Evolutionary conservation across 1,140 invertebrate genomes (phyloP), one percentile per base, ranked within the genome.

Genomic region (Batillaria attramentaria): DNA sequence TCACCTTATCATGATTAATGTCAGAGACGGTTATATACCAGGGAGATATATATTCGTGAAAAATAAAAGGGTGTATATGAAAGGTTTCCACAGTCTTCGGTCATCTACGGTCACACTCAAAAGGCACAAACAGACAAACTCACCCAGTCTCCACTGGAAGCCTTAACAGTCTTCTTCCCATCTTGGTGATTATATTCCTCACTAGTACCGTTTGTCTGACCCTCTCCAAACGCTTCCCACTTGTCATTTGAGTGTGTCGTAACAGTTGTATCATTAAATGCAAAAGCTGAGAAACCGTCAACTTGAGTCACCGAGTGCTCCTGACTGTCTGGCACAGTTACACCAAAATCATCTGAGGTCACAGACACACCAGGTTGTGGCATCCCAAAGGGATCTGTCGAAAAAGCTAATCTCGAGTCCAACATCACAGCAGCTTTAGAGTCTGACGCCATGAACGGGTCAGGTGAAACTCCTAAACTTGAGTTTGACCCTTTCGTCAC

Each of bases 111-210:
- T 1, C n/a, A 62, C 33, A 10, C 10, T 8, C 57, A 1, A n/a
- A 62, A 28, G 10, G 33, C n/a, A 28, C 57, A 62, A 62, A 13
- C 10, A 16, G 33, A n/a, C 33, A 24, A 62, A 62, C 57, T 62
- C 6, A 62, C 57, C 57, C 57, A 62, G 13, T 62, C 57, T 62
- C 57, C 33, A 62, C 24, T 31, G n/a, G 57, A 62, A 62, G 57
- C n/a, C 13, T 10, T 8, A 62, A 62, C 8, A 10, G 57, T 28
- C 10, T 62, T 8, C 33, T 62, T 62, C 57, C 8, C 10, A 62
- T 62, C 57, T 16, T 28, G 24, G 24, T 24, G 8, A 28, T 62
- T 62, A 24, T 28, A 8, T 28, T 31, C 57, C n/a, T 24, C 3
- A 18, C n/a, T 28, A 5, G 33, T 31, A 8, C 10, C 33, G 57